Evolutionary conservation across 2,797 vertebrate species (phyloP), one percentile per base, ranked within the genome.

Genomic region (Phrynocephalus guinanensis): DNA sequence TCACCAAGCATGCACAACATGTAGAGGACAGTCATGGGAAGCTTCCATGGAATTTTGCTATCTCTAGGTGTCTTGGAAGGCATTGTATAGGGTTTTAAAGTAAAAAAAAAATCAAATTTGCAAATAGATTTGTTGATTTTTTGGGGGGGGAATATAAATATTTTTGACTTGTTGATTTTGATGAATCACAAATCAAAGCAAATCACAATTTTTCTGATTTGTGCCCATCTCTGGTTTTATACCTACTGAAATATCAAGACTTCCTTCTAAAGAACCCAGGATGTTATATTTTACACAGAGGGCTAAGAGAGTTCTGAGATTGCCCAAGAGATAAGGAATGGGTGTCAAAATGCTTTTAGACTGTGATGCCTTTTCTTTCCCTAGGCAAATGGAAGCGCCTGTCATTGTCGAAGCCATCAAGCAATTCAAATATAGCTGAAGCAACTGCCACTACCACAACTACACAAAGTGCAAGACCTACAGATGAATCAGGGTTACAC

Each of bases 301-400:
- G 68, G 18, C 11, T 78, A 18, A 85, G 38, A 67, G 66, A 77
- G 18, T 22, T 48, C 66, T 50, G 63, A 50, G 16, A 79, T 24
- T 80, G 30, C 30, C 22, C 24, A 10, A 20, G 30, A 20, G 30
- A 63, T 28, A 66, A 16, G 82, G 24, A 38, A 84, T 7, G 5
- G 5, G 8, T 11, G 33, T 48, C 63, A 66, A 70, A 44, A 10
- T 15, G 30, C 0, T 70, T 79, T 77, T 50, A 7, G 18, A 30
- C 20, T 44, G 15, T 78, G 33, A 67, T 20, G 8, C n/a, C 48
- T 38, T 81, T 30, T 81, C n/a, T 88, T 30, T 81, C 85, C 85
- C 77, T 28, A 88, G 87, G 83, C 7, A 85, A 13, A 8, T 88
- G 87, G 87, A 85, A 85, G 68, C 30, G 26, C 52, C 63, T 85